Conservation (phyloP, 1,140 invertebrate species). For the Pentalonia nigronervosa region DNA sequence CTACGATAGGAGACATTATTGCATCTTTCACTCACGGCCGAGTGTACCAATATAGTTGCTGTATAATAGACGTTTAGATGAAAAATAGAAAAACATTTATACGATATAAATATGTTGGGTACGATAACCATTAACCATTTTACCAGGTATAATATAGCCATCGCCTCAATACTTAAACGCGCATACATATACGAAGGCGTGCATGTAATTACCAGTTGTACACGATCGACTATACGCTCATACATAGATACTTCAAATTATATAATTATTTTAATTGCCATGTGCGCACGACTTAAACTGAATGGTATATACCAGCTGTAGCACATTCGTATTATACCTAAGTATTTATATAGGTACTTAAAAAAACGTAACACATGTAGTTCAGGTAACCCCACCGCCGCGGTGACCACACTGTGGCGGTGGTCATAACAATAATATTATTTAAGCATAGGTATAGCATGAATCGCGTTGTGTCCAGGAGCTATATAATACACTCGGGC, state of each 20-base stretch:
- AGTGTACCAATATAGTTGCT: neutral
- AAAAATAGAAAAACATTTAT: neutral
- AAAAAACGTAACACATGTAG: neutral
- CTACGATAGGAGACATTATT: neutral
- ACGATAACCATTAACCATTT: neutral
- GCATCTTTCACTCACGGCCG: neutral
- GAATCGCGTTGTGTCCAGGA: neutral
- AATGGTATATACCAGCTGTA: neutral
- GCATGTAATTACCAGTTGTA: neutral
- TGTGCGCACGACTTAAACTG: neutral
- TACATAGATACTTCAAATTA: neutral
- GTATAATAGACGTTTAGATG: neutral
- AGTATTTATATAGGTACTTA: neutral
- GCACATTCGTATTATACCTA: no score
- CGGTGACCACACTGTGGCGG: no score
- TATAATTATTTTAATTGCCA: slow-evolving; percentile 1
- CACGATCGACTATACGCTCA: neutral
- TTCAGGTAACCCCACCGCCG: neutral
- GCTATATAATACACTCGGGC: neutral
- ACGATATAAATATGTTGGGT: neutral
- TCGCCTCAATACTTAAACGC: neutral
- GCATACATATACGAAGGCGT: no score
- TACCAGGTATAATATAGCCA: neutral
- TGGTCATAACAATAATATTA: neutral
- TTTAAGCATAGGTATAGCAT: neutral